Base-by-base conservation (phyloP, 2,113 vertebrate genomes). In the Datnioides undecimradiatus region DNA sequence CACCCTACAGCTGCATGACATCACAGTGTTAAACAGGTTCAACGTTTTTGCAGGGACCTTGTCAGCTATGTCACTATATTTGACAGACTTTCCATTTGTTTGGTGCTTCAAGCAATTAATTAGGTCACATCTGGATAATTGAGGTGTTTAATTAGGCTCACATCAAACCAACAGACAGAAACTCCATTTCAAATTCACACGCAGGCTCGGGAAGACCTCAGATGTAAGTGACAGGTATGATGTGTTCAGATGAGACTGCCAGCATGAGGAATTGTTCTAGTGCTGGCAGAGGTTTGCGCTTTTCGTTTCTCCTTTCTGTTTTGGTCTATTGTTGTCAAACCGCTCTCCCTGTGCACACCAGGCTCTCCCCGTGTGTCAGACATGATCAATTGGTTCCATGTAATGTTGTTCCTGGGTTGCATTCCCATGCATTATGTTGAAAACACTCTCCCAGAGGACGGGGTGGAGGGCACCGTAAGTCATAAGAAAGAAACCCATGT, bases 401-500 rank as follows among this genome's bases (percentile, higher is more conserved):
- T 69, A 43, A 76, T 69, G 71, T 77, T 77, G 78, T 75, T 90
- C 82, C 78, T 65, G 65, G 36, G 69, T 63, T 80, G 78, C 65
- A 73, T 78, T 90, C 73, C 60, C 79, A 81, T 86, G 80, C 60
- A 79, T 82, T 84, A 76, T 55, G 69, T 40, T 81, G 80, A 57
- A 45, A 87, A 80, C 33, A 40, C 31, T 31, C 31, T 85, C 78
- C 81, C 77, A 2, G 11, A 81, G 76, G 80, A 79, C 10, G 71
- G 80, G 74, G 80, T 17, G 90, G 66, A 85, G 83, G 90, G 77
- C 67, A 78, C n/a, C 43, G 34, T 80, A 85, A 87, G 78, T 74
- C 81, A 84, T 63, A 80, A 75, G 58, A 73, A 80, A 86, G 23
- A 73, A 86, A 76, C 75, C 52, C 4, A 40, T 92, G 87, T 94